Conservation (phyloP, 2,888 invertebrate genomes). For the Machimus atricapillus region DNA sequence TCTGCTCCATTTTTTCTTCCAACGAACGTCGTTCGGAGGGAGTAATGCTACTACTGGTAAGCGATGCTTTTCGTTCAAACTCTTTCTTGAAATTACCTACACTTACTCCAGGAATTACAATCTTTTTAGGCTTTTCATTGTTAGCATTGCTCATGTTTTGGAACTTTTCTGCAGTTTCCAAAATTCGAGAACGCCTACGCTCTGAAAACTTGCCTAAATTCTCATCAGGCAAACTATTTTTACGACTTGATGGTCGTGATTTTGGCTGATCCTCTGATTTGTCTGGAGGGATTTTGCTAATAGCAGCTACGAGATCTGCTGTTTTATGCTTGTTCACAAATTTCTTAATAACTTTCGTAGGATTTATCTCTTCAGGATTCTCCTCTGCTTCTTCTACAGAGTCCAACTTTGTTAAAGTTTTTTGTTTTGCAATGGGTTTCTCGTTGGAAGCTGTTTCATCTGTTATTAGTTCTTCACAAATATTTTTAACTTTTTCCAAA, state of each 20-base stretch:
- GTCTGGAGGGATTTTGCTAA: conserved; percentile 52
- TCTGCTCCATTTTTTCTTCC: conserved; percentile 44
- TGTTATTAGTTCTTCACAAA: conserved; percentile 57
- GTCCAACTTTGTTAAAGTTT: conserved; percentile 45
- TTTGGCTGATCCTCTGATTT: conserved; percentile 47
- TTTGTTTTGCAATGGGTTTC: conserved; percentile 46
- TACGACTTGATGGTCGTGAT: conserved; percentile 52
- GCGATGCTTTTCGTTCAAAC: conserved; percentile 80
- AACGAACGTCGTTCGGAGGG: conserved; percentile 56
- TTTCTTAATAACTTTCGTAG: conserved; percentile 61
- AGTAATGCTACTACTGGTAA: conserved; percentile 57
- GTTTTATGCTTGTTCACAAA: conserved; percentile 62
- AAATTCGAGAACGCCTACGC: conserved; percentile 71
- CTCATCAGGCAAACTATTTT: conserved; percentile 61
- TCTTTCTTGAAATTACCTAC: conserved; percentile 87
- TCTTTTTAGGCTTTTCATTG: conserved; percentile 75
- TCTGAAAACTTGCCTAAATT: conserved; percentile 64
- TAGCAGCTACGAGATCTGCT: conserved; percentile 60
- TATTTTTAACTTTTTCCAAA: conserved; percentile 56
- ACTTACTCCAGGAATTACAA: conserved; percentile 81
- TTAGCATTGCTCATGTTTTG: conserved; percentile 64
- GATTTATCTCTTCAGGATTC: conserved; percentile 57
- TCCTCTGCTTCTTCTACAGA: conserved; percentile 52
- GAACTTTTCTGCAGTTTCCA: conserved; percentile 75
- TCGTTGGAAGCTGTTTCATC: conserved; percentile 7